phyloP scores from a whole-genome alignment of 2,113 vertebrate genomes.

The Hassar affinis region DNA sequence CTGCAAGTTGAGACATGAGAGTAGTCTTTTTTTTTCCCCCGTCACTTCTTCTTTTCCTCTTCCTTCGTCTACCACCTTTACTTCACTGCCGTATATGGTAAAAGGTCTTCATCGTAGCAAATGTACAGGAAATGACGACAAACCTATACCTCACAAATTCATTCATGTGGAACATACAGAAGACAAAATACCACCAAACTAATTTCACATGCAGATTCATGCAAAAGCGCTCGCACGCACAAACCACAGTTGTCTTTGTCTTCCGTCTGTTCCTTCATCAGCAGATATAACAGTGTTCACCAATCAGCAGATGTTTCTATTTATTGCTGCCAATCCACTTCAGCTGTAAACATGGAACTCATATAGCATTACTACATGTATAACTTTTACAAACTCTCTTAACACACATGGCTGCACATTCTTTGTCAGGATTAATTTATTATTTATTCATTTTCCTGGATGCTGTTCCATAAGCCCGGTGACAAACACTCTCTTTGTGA shows the following conservation, averaged over 20 bases:
- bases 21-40: conserved; percentile 31
- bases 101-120: conserved; percentile 52
- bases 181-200: not conserved
- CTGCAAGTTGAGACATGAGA: conserved; percentile 64
- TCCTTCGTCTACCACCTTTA: conserved; percentile 36
- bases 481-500: not conserved
- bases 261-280: conserved; percentile 30
- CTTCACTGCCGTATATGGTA: conserved; percentile 69
- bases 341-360: not conserved
- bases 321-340: not conserved
- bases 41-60: conserved; percentile 50
- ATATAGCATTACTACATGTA: not conserved
- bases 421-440: not conserved
- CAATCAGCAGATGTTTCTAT: not conserved
- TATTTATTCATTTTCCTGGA: not conserved
- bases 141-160: not conserved
- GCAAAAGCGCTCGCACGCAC: not conserved
- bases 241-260: conserved; percentile 19
- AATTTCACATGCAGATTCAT: not conserved
- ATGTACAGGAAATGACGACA: conserved; percentile 64
- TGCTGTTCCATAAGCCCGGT: not conserved
- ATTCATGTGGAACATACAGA: not conserved
- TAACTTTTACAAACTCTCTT: not conserved
- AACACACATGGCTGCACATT: not conserved
- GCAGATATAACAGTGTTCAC: not conserved